Conservation (phyloP, 2,113 vertebrate genomes). For the Phasianus colchicus region DNA sequence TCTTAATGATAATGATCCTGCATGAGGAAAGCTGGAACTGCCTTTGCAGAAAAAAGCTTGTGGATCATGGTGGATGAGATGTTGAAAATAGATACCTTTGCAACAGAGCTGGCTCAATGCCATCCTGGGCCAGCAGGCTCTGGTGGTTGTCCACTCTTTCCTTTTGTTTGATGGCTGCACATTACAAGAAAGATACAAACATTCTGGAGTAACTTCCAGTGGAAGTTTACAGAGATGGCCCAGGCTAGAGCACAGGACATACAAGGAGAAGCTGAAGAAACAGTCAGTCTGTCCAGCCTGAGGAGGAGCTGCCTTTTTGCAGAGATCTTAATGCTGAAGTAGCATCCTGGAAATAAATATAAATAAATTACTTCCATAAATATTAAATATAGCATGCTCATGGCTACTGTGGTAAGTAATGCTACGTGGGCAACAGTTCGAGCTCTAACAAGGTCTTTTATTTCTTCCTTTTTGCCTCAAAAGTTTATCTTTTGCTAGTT, state of each 20-base stretch:
- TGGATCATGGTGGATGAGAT: background rate
- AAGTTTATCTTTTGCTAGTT: background rate
- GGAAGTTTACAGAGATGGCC: background rate
- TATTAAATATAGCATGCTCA: fast-evolving
- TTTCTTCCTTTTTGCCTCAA: background rate
- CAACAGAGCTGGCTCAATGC: background rate
- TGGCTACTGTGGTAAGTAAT: background rate
- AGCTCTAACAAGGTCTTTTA: background rate
- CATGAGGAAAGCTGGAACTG: background rate
- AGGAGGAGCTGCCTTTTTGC: background rate
- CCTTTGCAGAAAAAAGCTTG: background rate
- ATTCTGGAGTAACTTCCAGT: fast-evolving
- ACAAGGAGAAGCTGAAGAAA: background rate
- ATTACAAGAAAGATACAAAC: background rate
- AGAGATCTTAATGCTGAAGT: background rate
- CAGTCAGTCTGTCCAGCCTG: background rate
- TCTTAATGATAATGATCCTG: background rate
- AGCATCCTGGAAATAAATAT: background rate
- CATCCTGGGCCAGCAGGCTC: fast-evolving
- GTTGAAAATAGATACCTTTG: background rate
- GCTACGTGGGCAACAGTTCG: background rate
- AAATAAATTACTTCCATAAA: background rate
- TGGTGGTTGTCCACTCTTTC: background rate
- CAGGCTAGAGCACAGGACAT: background rate
- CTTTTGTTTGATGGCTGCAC: background rate